Conservation (phyloP, 1,140 invertebrate genomes). For the Atta texana region DNA sequence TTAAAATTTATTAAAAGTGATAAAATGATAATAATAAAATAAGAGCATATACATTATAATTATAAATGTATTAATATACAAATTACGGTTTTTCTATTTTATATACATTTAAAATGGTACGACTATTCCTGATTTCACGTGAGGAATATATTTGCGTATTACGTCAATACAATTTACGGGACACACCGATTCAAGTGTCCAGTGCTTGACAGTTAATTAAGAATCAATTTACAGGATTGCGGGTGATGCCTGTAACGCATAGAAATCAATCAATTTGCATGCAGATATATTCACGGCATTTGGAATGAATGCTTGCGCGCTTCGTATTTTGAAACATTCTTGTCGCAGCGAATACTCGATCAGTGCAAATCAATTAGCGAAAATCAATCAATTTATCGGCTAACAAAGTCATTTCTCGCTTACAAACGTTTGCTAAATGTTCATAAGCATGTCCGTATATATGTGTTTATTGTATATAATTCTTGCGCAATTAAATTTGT, state of each 20-base stretch:
- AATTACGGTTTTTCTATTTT: neutral
- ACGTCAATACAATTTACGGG: conserved; percentile 45
- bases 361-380: conserved; percentile 48
- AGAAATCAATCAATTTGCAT: conserved; percentile 66
- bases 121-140: conserved; percentile 14
- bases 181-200: conserved; percentile 51
- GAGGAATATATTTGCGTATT: conserved; percentile 36
- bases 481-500: neutral
- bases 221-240: conserved; percentile 66
- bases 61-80: neutral
- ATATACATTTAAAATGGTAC: conserved; percentile 11
- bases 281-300: conserved; percentile 46
- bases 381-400: conserved; percentile 53
- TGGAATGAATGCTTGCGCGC: conserved; percentile 33
- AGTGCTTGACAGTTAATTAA: conserved; percentile 63
- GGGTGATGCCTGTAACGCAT: conserved; percentile 60
- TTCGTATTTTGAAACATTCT: conserved; percentile 65
- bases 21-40: conserved; percentile 12
- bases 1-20: neutral
- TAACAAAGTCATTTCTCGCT: conserved; percentile 19
- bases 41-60: neutral
- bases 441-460: neutral
- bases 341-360: conserved; percentile 54
- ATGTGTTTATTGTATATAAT: neutral
- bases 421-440: conserved; percentile 20